Conservation (phyloP, 2,888 invertebrate genomes). For the Hybos culiciformis region DNA sequence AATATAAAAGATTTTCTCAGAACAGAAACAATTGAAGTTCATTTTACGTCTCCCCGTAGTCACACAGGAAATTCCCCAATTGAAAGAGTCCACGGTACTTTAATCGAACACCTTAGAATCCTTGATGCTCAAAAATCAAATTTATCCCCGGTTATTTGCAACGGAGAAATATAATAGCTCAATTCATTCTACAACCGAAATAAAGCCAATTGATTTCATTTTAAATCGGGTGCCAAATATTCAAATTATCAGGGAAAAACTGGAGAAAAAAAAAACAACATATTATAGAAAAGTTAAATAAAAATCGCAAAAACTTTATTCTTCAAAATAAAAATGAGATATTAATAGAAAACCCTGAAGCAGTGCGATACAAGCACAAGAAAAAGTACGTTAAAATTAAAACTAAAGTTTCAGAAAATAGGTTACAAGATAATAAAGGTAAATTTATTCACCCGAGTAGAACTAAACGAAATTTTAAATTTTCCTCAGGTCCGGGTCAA, state of each 20-base stretch:
- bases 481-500: too few species aligned
- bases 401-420: too few species aligned
- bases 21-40: slow-evolving; percentile 6
- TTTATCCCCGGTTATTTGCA: not conserved
- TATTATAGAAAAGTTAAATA: not conserved
- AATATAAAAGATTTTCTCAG: slow-evolving; percentile 5
- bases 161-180: not conserved
- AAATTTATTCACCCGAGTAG: too few species aligned
- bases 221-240: not conserved
- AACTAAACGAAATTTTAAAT: too few species aligned
- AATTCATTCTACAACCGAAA: not conserved
- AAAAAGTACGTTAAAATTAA: too few species aligned
- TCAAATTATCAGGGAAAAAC: not conserved
- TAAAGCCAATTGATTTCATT: not conserved
- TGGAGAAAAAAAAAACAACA: not conserved
- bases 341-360: not conserved
- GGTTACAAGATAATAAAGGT: too few species aligned
- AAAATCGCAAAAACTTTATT: not conserved
- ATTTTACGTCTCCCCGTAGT: slow-evolving; percentile 1
- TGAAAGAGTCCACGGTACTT: slow-evolving; percentile 8
- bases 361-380: not conserved
- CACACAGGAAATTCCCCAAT: slow-evolving; percentile 1
- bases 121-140: slow-evolving; percentile 1
- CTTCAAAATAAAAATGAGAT: not conserved
- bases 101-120: slow-evolving; percentile 9